Evolutionary conservation across 2,888 invertebrate species (phyloP), one percentile per base, ranked within the genome.

Genomic region (Pseudanteris insignis): DNA sequence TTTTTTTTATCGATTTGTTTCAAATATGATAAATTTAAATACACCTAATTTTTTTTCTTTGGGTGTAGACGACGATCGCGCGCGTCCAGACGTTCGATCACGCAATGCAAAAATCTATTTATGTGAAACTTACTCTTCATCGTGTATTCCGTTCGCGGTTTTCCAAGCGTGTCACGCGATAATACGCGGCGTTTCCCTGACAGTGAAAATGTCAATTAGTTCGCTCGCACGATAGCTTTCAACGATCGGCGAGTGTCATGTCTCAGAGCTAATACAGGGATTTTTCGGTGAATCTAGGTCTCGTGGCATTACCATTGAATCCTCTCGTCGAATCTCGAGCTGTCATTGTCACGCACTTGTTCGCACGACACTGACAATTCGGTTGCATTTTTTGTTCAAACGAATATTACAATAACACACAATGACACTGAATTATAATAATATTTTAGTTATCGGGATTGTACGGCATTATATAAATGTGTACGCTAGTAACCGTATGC

Each of bases 121-220:
- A 50, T 38, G 50, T 51, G 36, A 58, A 50, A 58, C 30, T 59
- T 41, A 46, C 59, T 51, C 51, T 51, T 51, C 40, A 41, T 46
- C 36, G 29, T 10, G 33, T 40, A 38, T 40, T 33, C 26, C 21
- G 40, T 40, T 32, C 7, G 40, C 26, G 10, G 11, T 51, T 59
- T 59, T 51, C 46, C 59, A 59, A 59, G 50, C 50, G 50, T 41
- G 46, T 51, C 59, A 59, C 51, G 51, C 59, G 51, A 51, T 59
- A 46, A 59, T 59, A 40, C 34, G 41, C 51, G 29, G 30, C 51
- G 59, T 59, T 59, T 59, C 46, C 59, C 50, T 51, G 46, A 59
- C 46, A 51, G 59, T 59, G 59, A 59, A 59, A 59, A 59, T 59
- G 44, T 59, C 36, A 51, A 53, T 59, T 53, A 53, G 37, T 34